Conservation (phyloP, 2,113 vertebrate species). For the Amphiprion percula region DNA sequence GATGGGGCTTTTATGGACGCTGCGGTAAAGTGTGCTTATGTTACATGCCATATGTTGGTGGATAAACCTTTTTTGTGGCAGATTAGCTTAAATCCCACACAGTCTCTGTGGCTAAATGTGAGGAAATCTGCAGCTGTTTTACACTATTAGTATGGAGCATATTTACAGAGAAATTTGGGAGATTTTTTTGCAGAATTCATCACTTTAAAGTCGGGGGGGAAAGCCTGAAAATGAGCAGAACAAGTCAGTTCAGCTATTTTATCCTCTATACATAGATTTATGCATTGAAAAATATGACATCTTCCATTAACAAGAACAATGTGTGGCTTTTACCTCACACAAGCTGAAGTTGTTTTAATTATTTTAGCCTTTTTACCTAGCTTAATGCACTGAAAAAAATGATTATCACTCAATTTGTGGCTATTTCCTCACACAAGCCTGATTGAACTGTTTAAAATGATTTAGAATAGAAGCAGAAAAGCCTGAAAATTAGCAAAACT, state of each 20-base stretch:
- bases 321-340: too few species aligned
- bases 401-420: too few species aligned
- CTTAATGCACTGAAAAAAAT: too few species aligned
- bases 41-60: not conserved
- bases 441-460: too few species aligned
- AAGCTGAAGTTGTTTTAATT: too few species aligned
- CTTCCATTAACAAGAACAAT: too few species aligned
- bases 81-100: not conserved
- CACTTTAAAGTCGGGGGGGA: not conserved
- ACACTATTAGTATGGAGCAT: not conserved
- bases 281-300: too few species aligned
- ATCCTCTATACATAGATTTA: not conserved
- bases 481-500: too few species aligned
- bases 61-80: not conserved
- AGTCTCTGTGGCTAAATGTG: not conserved
- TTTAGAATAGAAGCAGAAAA: too few species aligned
- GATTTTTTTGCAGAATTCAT: not conserved
- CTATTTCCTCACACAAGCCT: too few species aligned
- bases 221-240: conserved; percentile 9
- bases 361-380: too few species aligned
- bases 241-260: not conserved
- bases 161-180: not conserved
- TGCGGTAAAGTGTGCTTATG: not conserved
- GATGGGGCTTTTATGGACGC: not conserved
- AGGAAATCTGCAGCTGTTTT: not conserved